Conservation (phyloP, 37 sponge, comb jelly and placozoan genomes). For the Cladorhizidae sp. region DNA sequence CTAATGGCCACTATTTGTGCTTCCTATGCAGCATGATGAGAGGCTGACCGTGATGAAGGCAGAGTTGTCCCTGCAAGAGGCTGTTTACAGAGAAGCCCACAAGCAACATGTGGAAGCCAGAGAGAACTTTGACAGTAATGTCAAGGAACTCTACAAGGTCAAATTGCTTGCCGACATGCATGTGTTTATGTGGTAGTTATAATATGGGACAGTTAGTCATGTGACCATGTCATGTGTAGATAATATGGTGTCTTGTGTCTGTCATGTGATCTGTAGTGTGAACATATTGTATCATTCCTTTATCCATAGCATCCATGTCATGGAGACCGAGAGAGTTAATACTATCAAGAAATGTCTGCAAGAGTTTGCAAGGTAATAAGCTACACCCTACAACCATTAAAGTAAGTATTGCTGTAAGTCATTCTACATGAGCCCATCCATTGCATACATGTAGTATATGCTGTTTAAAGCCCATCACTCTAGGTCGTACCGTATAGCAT, state of each 20-base stretch:
- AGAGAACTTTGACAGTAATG: conserved; percentile 2
- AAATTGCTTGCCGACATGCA: background rate
- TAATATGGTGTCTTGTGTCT: too few species aligned
- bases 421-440: too few species aligned
- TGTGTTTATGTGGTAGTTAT: background rate
- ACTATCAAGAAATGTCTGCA: conserved; percentile 49
- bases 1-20: background rate
- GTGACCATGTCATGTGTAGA: background rate
- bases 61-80: conserved; percentile 13
- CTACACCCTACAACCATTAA: too few species aligned
- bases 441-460: too few species aligned
- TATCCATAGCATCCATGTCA: conserved; percentile 35
- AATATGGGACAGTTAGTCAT: background rate
- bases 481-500: too few species aligned
- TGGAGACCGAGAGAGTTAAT: conserved; percentile 62
- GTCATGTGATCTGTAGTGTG: background rate
- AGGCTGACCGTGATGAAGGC: background rate
- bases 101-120: background rate
- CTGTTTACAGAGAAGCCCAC: conserved; percentile 5
- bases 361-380: conserved; percentile 60
- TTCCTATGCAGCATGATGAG: background rate
- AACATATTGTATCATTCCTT: background rate
- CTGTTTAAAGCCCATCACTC: too few species aligned
- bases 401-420: too few species aligned
- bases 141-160: conserved; percentile 14